These are phyloP conservation scores for Polypterus bichir DNA, from an alignment of 2,113 vertebrate species.

Conservation along the genomic window DNA sequence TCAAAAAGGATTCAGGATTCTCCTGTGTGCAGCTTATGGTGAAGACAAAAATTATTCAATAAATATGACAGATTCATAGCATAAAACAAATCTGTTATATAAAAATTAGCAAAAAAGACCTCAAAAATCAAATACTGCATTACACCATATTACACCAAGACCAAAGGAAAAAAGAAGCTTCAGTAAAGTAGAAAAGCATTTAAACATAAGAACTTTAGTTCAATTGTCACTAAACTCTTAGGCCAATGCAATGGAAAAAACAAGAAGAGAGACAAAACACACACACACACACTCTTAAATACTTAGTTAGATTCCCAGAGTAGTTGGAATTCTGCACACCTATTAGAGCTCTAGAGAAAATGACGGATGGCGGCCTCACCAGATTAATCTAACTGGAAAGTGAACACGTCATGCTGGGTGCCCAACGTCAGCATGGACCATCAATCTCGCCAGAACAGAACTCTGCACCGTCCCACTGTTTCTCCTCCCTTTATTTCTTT, in stretches of 20 bases:
- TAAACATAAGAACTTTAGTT: too few relatives aligned
- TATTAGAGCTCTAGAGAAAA: background rate
- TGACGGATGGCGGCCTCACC: conserved; percentile 8
- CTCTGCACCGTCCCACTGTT: background rate
- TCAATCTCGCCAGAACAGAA: conserved; percentile 6
- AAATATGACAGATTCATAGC: too few relatives aligned
- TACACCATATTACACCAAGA: too few relatives aligned
- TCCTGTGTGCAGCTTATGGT: background rate
- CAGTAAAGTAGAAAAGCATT: too few relatives aligned
- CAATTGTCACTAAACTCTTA: too few relatives aligned
- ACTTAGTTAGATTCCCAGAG: background rate
- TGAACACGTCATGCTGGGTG: conserved; percentile 4
- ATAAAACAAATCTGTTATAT: too few relatives aligned
- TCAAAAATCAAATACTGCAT: too few relatives aligned
- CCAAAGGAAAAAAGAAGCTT: too few relatives aligned
- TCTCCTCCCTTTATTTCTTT: background rate
- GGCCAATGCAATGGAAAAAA: too few relatives aligned
- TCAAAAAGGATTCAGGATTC: background rate
- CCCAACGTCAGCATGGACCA: conserved; percentile 9
- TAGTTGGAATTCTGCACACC: background rate
- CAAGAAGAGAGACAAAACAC: too few relatives aligned
- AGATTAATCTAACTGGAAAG: conserved; percentile 11
- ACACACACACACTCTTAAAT: background rate
- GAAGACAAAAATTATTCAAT: too few relatives aligned
- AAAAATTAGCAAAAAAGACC: too few relatives aligned